Evolutionary conservation across 2,113 vertebrate genomes (phyloP).

Genomic region (Pionites leucogaster): DNA sequence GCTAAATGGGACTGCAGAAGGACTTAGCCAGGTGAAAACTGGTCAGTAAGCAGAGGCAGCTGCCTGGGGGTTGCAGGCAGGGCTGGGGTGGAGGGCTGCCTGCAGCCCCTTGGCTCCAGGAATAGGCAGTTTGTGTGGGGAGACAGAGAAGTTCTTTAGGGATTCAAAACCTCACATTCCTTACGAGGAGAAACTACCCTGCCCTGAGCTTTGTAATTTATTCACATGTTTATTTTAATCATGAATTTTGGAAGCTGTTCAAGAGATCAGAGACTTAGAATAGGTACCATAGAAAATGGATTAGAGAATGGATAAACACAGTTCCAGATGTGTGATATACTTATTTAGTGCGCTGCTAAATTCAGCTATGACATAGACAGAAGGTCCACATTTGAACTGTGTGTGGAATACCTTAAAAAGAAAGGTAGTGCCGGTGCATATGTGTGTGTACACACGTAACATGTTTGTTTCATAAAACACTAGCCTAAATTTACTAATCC

Average conservation of each 20-base stretch:
- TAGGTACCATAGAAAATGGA: slow-evolving; percentile 22
- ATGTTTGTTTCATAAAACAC: not conserved
- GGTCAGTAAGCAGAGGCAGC: not conserved
- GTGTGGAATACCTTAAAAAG: not conserved
- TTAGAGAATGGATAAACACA: not conserved
- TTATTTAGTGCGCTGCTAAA: not conserved
- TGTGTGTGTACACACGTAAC: accelerated
- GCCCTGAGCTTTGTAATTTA: slow-evolving; percentile 26
- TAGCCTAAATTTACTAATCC: not conserved
- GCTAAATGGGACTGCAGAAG: not conserved
- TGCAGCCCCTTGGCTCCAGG: not conserved
- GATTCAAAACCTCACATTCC: not conserved
- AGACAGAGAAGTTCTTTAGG: not conserved
- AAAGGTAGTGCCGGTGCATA: not conserved
- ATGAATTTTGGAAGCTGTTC: slow-evolving; percentile 31
- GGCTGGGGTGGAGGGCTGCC: not conserved
- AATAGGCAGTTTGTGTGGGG: not conserved
- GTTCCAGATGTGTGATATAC: slow-evolving; percentile 12
- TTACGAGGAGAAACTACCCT: not conserved
- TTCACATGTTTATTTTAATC: slow-evolving; percentile 43
- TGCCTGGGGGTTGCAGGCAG: not conserved
- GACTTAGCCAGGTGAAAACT: not conserved
- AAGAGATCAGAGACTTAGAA: slow-evolving; percentile 23
- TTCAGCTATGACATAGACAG: not conserved
- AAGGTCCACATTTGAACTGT: not conserved